Evolutionary conservation across 1,140 invertebrate genomes (phyloP), one percentile per base, ranked within the genome.

Genomic region (Drosophila seguyi): DNA sequence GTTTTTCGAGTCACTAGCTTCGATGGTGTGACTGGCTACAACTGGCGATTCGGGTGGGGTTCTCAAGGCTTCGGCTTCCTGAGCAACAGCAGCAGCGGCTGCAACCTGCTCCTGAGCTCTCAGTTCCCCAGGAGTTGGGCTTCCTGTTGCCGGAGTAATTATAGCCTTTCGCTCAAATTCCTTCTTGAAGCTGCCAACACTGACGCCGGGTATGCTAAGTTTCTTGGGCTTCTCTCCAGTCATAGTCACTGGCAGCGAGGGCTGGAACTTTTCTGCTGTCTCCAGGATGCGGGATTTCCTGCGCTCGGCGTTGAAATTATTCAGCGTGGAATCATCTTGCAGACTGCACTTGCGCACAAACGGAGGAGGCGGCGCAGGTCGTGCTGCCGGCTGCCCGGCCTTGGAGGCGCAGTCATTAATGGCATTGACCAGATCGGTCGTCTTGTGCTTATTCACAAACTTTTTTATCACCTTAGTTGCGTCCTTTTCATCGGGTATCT

Each of bases 131-230:
- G 86, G 79, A 5, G 88, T 92, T 16, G 82, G 85, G 2, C 83
- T 93, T 14, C 82, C 93, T 2, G 39, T 25, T 1, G 77, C 10
- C 45, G 83, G 94, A 0, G 94, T 96, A 38, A 95, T 94, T 76
- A 95, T 96, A 29, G 95, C 96, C 93, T 96, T 95, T 31, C 96
- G 93, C 82, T 97, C 97, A 91, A 97, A 97, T 77, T 96, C 96
- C 76, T 96, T 95, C 79, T 97, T 97, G 58, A 96, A 96, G 86
- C 96, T 97, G 60, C 96, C 96, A 3, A 97, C 97, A 88, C 96
- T 97, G 14, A 97, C 96, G 29, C 95, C 96, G 16, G 96, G 95
- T 86, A 97, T 96, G 72, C 96, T 95, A 3, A 92, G 94, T 85
- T 97, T 97, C 90, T 97, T 97, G 16, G 95, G 95, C 91, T 97